A percentile compares a stretch with the other conserved stretches of the same genome.
phyloP scores from a whole-genome alignment of 2,797 vertebrate species.

The Psittacula echo region DNA sequence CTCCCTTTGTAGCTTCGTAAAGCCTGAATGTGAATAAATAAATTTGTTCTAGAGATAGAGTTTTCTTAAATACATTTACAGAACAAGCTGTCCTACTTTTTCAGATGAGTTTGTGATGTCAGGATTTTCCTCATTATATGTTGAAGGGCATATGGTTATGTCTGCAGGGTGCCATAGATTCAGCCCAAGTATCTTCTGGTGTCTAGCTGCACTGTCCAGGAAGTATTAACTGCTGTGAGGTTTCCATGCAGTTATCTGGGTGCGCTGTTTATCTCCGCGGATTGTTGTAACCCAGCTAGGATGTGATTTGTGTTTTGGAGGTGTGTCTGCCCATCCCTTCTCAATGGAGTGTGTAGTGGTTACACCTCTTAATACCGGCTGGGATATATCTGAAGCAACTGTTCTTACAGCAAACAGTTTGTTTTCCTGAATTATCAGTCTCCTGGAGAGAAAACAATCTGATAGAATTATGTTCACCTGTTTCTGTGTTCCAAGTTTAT shows the following conservation, averaged over 20 bases:
- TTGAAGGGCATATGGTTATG: background rate
- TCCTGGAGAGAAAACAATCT: background rate
- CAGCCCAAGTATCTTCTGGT: background rate
- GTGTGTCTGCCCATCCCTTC: background rate
- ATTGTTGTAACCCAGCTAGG: background rate
- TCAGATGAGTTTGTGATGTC: background rate
- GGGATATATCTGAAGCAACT: background rate
- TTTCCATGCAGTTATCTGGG: accelerated
- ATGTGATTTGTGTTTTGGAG: background rate
- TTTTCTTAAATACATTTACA: background rate
- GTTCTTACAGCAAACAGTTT: background rate
- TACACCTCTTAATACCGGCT: background rate
- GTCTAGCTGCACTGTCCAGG: background rate
- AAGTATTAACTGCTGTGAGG: background rate
- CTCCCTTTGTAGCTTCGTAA: background rate
- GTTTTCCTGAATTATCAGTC: background rate
- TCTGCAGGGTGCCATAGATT: background rate
- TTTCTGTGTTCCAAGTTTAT: background rate
- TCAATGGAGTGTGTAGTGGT: background rate
- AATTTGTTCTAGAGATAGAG: background rate
- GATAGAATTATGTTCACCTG: background rate
- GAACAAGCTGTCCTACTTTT: background rate
- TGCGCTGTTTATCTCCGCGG: background rate
- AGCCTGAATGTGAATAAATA: background rate
- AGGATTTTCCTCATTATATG: background rate